Percentiles rank a stretch among this genome's conserved stretches.
Conservation (phyloP, 2,797 vertebrate species). For the Lophius americanus region DNA sequence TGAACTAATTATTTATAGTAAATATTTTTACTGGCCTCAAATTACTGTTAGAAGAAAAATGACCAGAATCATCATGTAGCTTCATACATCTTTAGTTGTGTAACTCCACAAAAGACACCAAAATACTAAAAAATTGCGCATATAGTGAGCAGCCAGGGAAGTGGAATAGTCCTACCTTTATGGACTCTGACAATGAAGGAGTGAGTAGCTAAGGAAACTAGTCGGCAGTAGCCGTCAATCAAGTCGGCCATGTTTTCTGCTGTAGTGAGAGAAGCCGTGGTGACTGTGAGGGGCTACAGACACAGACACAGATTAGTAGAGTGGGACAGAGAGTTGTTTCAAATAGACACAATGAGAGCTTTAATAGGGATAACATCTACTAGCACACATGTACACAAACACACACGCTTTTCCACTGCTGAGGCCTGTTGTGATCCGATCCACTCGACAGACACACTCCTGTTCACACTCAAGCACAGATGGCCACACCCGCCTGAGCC, state of each 20-base stretch:
- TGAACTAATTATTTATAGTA: slow-evolving; percentile 1
- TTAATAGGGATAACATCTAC: slow-evolving; percentile 51
- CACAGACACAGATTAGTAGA: slow-evolving; percentile 23
- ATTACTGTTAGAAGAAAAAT: not conserved
- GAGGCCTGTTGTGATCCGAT: slow-evolving; percentile 26
- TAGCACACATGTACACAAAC: slow-evolving; percentile 12
- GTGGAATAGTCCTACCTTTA: slow-evolving; percentile 86
- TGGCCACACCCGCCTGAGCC: not conserved
- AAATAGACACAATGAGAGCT: slow-evolving; percentile 67
- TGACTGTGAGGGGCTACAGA: slow-evolving; percentile 94
- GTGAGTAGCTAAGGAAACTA: slow-evolving; percentile 88
- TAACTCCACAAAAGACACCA: not conserved
- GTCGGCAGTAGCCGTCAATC: slow-evolving; percentile 97
- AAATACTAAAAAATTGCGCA: not conserved
- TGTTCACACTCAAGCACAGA: slow-evolving; percentile 27
- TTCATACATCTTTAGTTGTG: not conserved
- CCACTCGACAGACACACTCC: slow-evolving; percentile 31
- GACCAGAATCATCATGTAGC: not conserved
- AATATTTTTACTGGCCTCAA: not conserved
- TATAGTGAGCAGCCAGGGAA: not conserved
- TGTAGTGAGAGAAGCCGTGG: slow-evolving; percentile 92
- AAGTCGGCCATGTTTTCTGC: slow-evolving; percentile 99
- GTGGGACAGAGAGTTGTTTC: slow-evolving; percentile 63
- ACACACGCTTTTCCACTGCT: slow-evolving; percentile 23
- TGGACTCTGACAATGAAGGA: slow-evolving; percentile 95